Evolutionary conservation across 2,888 invertebrate genomes (phyloP).

Genomic region (Acrobeloides nanus): DNA sequence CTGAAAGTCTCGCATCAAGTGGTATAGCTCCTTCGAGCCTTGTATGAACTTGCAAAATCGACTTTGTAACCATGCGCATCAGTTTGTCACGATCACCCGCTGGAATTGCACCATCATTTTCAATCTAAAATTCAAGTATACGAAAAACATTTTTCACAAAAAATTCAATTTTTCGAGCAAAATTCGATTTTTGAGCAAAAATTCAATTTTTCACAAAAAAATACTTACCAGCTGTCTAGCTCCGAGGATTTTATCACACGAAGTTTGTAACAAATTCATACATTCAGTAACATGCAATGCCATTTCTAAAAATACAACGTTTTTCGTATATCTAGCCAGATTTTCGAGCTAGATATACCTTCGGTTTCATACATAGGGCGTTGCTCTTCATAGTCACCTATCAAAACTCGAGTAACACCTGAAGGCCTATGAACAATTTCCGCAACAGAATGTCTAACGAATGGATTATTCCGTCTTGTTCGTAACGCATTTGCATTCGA

Average conservation of each 20-base stretch:
- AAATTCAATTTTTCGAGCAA: background rate
- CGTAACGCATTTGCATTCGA: too few relatives aligned
- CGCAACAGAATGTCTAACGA: too few relatives aligned
- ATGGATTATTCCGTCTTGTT: too few relatives aligned
- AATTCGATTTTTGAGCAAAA: background rate
- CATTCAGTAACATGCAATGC: constrained; percentile 28
- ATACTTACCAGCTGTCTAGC: constrained; percentile 27
- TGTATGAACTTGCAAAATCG: constrained; percentile 11
- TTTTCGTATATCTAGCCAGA: too few relatives aligned
- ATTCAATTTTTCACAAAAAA: background rate
- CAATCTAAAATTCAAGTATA: constrained; percentile 15
- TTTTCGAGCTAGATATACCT: too few relatives aligned
- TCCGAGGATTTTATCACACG: constrained; percentile 26
- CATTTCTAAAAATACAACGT: constrained; percentile 25
- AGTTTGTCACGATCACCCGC: constrained; percentile 12
- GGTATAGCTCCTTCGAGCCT: constrained; percentile 11
- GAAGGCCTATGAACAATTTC: too few relatives aligned
- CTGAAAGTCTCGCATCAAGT: too few relatives aligned
- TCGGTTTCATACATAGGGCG: too few relatives aligned
- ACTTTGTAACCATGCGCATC: constrained; percentile 7
- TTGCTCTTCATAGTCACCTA: too few relatives aligned
- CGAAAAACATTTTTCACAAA: background rate
- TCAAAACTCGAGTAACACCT: too few relatives aligned
- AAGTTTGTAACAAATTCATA: constrained; percentile 24
- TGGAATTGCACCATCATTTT: constrained; percentile 12